A percentile compares a stretch with the other conserved stretches of the same genome.
These are phyloP conservation scores for Chondrosia reniformis DNA, from an alignment of 37 sponge, comb jelly and placozoan genomes.

Conservation along the genomic window DNA sequence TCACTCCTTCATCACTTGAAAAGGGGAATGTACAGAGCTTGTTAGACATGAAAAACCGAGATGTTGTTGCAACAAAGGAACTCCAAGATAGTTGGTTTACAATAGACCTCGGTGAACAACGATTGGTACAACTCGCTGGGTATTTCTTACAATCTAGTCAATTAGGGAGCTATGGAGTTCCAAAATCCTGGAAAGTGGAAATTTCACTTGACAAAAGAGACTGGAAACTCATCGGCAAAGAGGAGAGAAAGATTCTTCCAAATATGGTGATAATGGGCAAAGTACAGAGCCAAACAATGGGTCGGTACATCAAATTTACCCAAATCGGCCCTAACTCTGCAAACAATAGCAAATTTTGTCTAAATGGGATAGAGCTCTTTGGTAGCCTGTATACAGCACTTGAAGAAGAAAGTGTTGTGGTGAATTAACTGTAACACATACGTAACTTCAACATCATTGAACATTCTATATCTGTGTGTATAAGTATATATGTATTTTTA, in stretches of 20 bases:
- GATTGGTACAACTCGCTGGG: constrained; percentile 4
- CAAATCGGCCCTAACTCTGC: constrained; percentile 4
- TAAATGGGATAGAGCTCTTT: constrained; percentile 25
- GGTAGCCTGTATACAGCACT: constrained; percentile 16
- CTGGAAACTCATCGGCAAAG: background rate
- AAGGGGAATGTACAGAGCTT: constrained; percentile 1
- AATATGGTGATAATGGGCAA: background rate
- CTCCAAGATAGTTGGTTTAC: background rate
- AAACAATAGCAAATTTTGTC: constrained; percentile 13
- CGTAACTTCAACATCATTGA: too few species aligned
- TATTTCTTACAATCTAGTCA: constrained; percentile 9
- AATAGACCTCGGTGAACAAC: constrained; percentile 12
- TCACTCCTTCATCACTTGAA: background rate
- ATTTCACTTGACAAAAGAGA: background rate
- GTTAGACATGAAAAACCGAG: background rate
- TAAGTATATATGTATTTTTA: too few species aligned
- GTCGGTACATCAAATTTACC: constrained; percentile 16
- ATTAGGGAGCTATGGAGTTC: background rate
- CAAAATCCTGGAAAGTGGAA: constrained; percentile 8
- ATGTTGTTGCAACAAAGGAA: background rate
- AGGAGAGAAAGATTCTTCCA: background rate
- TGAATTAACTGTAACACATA: too few species aligned
- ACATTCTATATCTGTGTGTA: too few species aligned
- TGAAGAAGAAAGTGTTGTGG: background rate
- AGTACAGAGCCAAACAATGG: background rate